Base-by-base conservation (phyloP, 53 echinoderm and acorn worm species). In the Zoroaster sp. region DNA sequence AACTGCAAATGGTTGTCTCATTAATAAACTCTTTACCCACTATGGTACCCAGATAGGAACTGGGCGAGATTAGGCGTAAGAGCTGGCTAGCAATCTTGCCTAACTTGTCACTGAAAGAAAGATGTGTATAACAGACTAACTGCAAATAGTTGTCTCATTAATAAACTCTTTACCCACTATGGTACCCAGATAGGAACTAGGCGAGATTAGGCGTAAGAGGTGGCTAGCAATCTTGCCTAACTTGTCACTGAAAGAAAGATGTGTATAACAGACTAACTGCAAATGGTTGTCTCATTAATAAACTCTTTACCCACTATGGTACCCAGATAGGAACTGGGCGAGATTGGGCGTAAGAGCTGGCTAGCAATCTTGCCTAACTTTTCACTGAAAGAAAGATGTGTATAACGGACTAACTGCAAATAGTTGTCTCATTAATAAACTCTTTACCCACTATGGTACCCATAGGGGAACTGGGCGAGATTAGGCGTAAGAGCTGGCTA, bases 21-120 rank as follows among this genome's bases (percentile, higher is more conserved):
- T n/a, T n/a, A n/a, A 97, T 93, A 3, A 95, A 97, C 15, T 95
- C 97, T 3, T 95, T 93, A 23, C 97, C 97, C 8, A 96, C 91
- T 5, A 97, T 95, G 72, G 59, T 72, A 39, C 96, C 94, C 14
- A 72, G 59, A 1, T 79, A 81, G 25, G 85, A 32, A 38, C 38
- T 71, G 38, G 65, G 11, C 10, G 72, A 10, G 4, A 4, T 38
- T 38, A 72, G 71, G 41, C 49, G 71, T 36, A 95, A 32, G 5
- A 94, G 86, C 63, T 91, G 80, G 63, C 66, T 53, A 40, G 95
- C 72, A 68, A 67, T 72, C 70, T 88, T 76, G 15, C 71, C 40
- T 8, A 87, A 32, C 65, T 68, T 67, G 35, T 78, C 37, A 45
- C 95, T 95, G 75, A 0, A 66, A 8, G 20, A 32, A 38, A 23